phyloP scores from a whole-genome alignment of 2,797 vertebrate species.

The Sparus aurata region DNA sequence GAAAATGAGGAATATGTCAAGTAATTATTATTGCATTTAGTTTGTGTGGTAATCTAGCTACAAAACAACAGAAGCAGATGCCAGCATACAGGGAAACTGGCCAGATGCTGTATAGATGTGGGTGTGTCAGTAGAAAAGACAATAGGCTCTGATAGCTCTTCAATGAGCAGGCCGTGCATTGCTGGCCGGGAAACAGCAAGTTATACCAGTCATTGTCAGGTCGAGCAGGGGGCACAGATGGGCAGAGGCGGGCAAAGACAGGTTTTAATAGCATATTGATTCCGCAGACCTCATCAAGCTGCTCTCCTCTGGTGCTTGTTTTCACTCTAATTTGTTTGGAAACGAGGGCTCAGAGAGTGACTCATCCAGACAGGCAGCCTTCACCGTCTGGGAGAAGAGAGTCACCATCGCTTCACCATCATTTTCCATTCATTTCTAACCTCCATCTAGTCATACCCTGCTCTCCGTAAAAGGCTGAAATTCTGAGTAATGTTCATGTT shows the following conservation, averaged over 20 bases:
- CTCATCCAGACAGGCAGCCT: constrained; percentile 53
- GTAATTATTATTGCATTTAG: constrained; percentile 2
- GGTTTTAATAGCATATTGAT: constrained; percentile 74
- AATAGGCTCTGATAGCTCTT: background rate
- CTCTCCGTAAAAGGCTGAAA: constrained; percentile 1
- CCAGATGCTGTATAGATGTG: constrained; percentile 2
- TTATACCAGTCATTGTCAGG: constrained; percentile 24
- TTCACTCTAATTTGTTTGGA: constrained; percentile 66
- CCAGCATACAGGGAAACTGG: background rate
- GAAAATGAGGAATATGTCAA: background rate
- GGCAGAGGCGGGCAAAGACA: constrained; percentile 35
- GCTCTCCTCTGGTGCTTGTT: constrained; percentile 52
- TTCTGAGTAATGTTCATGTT: background rate
- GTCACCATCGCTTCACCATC: constrained; percentile 17
- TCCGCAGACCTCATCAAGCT: constrained; percentile 64
- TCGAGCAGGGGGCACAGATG: constrained; percentile 41
- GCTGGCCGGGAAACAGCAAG: constrained; percentile 12
- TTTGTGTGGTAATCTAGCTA: background rate
- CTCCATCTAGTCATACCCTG: constrained; percentile 7
- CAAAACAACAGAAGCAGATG: constrained; percentile 16
- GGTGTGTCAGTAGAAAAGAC: background rate
- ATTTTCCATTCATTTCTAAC: constrained; percentile 31
- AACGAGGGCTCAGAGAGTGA: constrained; percentile 55
- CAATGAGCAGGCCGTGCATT: background rate
- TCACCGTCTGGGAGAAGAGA: constrained; percentile 43